Conservation (phyloP, 1,140 invertebrate species). For the Acyrthosiphon pisum region DNA sequence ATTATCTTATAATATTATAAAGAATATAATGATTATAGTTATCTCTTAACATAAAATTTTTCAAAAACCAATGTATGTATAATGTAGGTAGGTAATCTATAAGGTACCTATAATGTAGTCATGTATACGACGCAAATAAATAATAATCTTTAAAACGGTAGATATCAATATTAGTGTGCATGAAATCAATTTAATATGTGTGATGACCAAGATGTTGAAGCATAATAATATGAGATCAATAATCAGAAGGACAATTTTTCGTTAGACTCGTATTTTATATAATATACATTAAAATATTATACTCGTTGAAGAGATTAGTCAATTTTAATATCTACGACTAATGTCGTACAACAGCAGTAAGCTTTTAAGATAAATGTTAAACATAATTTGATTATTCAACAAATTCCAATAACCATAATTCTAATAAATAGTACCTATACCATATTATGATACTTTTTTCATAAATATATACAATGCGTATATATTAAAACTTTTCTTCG, state of each 20-base stretch:
- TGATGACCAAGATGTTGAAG: not conserved
- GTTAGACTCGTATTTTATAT: not conserved
- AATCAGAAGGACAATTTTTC: not conserved
- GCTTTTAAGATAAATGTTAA: not conserved
- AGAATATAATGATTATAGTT: no score
- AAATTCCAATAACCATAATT: not conserved
- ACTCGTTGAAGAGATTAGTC: not conserved
- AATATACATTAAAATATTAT: not conserved
- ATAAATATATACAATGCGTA: not conserved
- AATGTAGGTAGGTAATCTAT: no score
- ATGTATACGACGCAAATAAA: no score
- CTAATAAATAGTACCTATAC: not conserved
- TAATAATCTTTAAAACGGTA: no score
- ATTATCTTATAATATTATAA: no score
- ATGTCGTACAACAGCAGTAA: no score
- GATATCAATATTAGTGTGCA: no score
- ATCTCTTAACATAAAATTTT: no score
- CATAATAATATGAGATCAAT: not conserved
- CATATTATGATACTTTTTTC: no score
- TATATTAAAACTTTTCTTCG: not conserved
- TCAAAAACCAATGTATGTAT: no score
- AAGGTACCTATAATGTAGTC: no score
- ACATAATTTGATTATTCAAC: not conserved
- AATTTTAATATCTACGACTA: not conserved
- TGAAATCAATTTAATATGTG: no score